A percentile compares a stretch with the other conserved stretches of the same genome.
phyloP scores from a whole-genome alignment of 2,113 vertebrate species.

The Orycteropus afer region DNA sequence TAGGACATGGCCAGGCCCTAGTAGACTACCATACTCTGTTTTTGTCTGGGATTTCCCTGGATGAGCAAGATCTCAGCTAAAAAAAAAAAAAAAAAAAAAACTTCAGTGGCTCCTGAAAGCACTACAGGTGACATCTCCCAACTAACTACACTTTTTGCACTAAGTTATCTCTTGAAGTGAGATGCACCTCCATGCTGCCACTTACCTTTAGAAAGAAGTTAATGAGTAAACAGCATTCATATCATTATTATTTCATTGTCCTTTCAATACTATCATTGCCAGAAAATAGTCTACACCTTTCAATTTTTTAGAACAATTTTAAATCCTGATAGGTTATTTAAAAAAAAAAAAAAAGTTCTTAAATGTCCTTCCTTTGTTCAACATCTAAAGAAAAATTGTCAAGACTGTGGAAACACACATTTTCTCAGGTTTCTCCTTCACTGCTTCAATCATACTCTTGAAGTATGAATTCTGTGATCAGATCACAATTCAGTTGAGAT shows the following conservation, averaged over 20 bases:
- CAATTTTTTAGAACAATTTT: background rate
- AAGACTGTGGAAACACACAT: background rate
- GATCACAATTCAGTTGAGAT: conserved; percentile 42
- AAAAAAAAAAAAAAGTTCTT: background rate
- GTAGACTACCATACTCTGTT: background rate
- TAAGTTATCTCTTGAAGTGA: background rate
- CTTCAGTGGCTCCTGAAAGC: background rate
- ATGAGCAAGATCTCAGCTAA: background rate
- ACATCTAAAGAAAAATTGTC: background rate
- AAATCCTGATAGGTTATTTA: background rate
- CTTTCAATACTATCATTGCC: background rate
- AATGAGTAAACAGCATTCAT: background rate
- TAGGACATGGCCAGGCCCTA: background rate
- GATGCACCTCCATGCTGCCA: background rate
- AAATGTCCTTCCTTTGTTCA: background rate
- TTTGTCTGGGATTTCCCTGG: background rate
- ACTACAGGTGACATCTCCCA: background rate
- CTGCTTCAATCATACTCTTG: conserved; percentile 3
- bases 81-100: too few relatives aligned
- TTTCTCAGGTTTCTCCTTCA: conserved; percentile 3
- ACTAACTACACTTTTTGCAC: background rate
- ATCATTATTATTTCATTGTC: background rate
- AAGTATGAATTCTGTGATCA: background rate
- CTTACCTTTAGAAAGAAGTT: background rate
- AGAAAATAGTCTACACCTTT: background rate